Conservation (phyloP, 2,888 invertebrate species). For the Cosmia trapezina region DNA sequence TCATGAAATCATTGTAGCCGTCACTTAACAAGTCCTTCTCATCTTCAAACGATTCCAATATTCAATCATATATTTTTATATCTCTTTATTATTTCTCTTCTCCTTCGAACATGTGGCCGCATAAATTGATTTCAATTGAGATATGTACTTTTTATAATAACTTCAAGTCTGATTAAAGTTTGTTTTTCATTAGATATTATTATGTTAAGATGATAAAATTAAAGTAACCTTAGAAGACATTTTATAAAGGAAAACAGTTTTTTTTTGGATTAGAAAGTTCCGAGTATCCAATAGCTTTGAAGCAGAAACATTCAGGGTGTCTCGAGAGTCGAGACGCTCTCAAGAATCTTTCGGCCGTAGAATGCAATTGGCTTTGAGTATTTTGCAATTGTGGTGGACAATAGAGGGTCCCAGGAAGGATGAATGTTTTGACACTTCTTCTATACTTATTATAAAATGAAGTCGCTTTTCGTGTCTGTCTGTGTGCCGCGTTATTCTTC, state of each 20-base stretch:
- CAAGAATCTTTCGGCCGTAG: not conserved
- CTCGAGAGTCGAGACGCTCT: slow-evolving; percentile 5
- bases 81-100: slow-evolving; percentile 22
- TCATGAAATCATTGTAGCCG: slow-evolving; percentile 32
- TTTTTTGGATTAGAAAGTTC: not conserved
- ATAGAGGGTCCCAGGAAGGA: not conserved
- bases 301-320: not conserved
- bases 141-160: slow-evolving; percentile 18
- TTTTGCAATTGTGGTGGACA: not conserved
- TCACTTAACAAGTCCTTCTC: slow-evolving; percentile 37
- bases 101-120: slow-evolving; percentile 15
- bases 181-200: slow-evolving; percentile 7
- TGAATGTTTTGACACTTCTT: not conserved
- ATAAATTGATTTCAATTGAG: slow-evolving; percentile 29
- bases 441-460: too few species aligned
- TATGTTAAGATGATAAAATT: not conserved
- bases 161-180: slow-evolving; percentile 3
- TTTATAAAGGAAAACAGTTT: not conserved
- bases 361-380: slow-evolving; percentile 1
- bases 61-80: slow-evolving; percentile 46
- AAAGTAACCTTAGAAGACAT: not conserved
- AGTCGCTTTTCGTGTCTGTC: too few species aligned
- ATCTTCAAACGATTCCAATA: slow-evolving; percentile 41
- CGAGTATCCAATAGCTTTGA: not conserved
- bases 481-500: too few species aligned